These are phyloP conservation scores for Reticulitermes speratus DNA, from an alignment of 1,140 invertebrate species.

Conservation along the genomic window DNA sequence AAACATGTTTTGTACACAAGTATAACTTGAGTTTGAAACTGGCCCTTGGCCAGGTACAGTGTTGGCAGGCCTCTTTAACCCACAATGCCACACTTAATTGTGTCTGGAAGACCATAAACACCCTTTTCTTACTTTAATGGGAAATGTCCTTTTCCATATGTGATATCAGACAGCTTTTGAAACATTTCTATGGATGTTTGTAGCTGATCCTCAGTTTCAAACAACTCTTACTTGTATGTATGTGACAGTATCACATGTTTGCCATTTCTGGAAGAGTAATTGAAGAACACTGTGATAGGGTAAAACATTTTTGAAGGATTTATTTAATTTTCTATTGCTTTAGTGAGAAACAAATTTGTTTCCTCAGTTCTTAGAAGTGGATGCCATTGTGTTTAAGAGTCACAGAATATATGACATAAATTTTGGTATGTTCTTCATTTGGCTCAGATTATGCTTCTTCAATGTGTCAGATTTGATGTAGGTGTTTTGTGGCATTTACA, in stretches of 20 bases:
- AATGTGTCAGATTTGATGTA: neutral
- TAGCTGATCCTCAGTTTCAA: neutral
- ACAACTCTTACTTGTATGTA: neutral
- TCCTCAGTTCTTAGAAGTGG: neutral
- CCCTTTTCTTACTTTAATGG: neutral
- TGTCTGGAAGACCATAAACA: neutral
- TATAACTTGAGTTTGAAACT: too few species aligned
- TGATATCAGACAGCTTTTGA: neutral
- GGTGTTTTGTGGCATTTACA: neutral
- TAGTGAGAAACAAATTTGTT: neutral
- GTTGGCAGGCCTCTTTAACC: too few species aligned
- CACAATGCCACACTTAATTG: neutral
- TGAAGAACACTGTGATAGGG: neutral
- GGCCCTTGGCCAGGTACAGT: too few species aligned
- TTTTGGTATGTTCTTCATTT: neutral
- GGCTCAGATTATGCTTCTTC: neutral
- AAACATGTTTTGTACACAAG: too few species aligned
- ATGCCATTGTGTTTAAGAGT: neutral
- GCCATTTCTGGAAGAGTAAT: neutral
- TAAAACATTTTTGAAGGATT: neutral
- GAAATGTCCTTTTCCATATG: neutral
- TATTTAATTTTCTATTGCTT: neutral
- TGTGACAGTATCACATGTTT: neutral
- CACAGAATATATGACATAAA: neutral
- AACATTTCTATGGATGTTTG: neutral